Percentiles rank a stretch among this genome's conserved stretches.
These are phyloP conservation scores for Dicyrtomina minuta DNA, from an alignment of 2,888 invertebrate species.

Conservation along the genomic window DNA sequence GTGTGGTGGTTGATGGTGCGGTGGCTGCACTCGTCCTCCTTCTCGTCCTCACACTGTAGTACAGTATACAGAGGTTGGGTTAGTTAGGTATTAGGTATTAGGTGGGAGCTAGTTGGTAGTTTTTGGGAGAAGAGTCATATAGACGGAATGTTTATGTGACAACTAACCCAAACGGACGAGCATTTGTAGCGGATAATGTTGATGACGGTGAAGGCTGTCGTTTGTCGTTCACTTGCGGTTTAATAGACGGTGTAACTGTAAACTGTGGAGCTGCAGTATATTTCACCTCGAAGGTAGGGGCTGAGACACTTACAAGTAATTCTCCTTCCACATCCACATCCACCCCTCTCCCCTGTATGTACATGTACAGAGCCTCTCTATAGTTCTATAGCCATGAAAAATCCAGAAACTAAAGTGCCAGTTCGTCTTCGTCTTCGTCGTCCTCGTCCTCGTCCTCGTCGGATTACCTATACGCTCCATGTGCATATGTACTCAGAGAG, in stretches of 20 bases:
- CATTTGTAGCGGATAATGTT: slow-evolving; percentile 16
- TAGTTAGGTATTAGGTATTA: no score
- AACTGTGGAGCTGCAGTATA: no score
- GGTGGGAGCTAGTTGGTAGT: no score
- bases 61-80: no score
- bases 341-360: not conserved
- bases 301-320: slow-evolving; percentile 13
- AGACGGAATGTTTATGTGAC: slow-evolving; percentile 23
- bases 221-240: not conserved
- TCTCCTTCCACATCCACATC: not conserved
- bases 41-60: not conserved
- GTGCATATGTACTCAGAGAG: not conserved
- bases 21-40: not conserved
- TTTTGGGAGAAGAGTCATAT: not conserved
- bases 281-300: not conserved
- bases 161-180: slow-evolving; percentile 10
- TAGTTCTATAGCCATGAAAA: not conserved
- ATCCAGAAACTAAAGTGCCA: not conserved
- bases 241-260: no score
- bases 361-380: no score
- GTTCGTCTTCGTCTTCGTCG: no score
- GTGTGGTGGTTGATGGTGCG: not conserved
- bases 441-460: no score
- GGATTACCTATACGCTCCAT: no score
- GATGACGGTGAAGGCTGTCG: slow-evolving; percentile 10